Evolutionary conservation across 2,113 vertebrate species (phyloP), one percentile per base, ranked within the genome.

Genomic region (Dicaeum eximium): DNA sequence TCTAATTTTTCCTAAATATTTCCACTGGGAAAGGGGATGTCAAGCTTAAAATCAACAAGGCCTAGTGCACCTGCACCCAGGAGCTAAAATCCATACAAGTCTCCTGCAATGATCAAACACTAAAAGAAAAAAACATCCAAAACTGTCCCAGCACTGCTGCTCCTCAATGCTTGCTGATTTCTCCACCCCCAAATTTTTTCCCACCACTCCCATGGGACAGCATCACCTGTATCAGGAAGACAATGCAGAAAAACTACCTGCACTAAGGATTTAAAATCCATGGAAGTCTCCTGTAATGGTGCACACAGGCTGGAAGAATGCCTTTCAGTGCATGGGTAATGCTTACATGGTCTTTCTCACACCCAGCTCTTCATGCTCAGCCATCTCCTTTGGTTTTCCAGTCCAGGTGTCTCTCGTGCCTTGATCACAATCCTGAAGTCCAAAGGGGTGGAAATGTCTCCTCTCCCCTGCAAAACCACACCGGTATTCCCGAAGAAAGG

Each of bases 311-410:
- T 22, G n/a, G 44, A 78, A 66, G 15, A 86, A 27, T 4, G 31
- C 11, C 56, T 56, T 44, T 35, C 53, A 51, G 2, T 3, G 4
- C 14, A 1, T 1, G 17, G 25, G 8, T 0, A 0, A 44, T 16
- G 8, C 24, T 58, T 53, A 7, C 3, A 0, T 1, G 11, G 27
- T 42, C 24, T 30, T 72, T 40, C 57, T 22, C 1, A 0, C 33
- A 10, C 19, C 42, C 15, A 77, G 10, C 16, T 38, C 60, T 42
- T 62, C 30, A 3, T 28, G 35, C 47, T 20, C 21, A 58, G 40
- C 7, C 15, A 4, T 8, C 38, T 67, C 40, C 45, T 92, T n/a
- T 6, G n/a, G 13, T 45, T 72, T 57, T 50, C 37, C 79, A 37
- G 17, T 10, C 42, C 28, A 12, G 10, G 15, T n/a, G 13, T 25